phyloP scores from a whole-genome alignment of 2,113 vertebrate species.

The Ammodytes dubius region DNA sequence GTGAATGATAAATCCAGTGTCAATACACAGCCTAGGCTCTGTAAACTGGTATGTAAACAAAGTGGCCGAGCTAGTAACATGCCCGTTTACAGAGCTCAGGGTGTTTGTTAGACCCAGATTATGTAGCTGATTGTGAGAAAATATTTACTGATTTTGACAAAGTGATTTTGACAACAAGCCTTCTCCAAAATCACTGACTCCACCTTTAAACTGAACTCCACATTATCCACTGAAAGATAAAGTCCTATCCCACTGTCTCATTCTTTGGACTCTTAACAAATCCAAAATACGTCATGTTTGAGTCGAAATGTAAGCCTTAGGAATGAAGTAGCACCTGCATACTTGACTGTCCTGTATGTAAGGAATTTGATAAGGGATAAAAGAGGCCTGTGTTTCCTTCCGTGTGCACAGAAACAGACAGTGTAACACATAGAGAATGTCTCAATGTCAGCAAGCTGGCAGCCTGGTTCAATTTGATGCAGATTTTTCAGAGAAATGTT shows the following conservation, averaged over 20 bases:
- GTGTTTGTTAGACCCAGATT: no score
- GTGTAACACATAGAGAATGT: slow-evolving; percentile 10
- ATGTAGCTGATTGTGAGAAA: no score
- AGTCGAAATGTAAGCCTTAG: neutral
- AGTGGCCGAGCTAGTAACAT: no score
- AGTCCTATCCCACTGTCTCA: neutral
- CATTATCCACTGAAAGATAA: neutral
- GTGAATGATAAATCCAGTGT: no score
- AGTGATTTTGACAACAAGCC: no score
- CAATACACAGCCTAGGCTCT: no score
- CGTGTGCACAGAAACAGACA: slow-evolving; percentile 6
- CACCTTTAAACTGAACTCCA: neutral
- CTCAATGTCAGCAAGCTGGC: slow-evolving; percentile 47
- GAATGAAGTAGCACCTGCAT: slow-evolving; percentile 36
- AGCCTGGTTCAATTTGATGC: slow-evolving; percentile 27
- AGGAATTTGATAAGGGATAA: slow-evolving; percentile 34
- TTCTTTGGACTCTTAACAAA: neutral
- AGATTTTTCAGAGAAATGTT: neutral
- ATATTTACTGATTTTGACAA: no score
- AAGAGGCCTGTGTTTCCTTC: neutral
- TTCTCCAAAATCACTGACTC: no score
- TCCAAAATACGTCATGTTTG: slow-evolving; percentile 1
- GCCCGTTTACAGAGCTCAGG: no score
- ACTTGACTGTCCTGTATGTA: slow-evolving; percentile 9
- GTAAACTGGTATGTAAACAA: no score